A percentile compares a stretch with the other conserved stretches of the same genome.
Evolutionary conservation across 2,888 invertebrate genomes (phyloP).

Genomic region (Noctua pronuba): DNA sequence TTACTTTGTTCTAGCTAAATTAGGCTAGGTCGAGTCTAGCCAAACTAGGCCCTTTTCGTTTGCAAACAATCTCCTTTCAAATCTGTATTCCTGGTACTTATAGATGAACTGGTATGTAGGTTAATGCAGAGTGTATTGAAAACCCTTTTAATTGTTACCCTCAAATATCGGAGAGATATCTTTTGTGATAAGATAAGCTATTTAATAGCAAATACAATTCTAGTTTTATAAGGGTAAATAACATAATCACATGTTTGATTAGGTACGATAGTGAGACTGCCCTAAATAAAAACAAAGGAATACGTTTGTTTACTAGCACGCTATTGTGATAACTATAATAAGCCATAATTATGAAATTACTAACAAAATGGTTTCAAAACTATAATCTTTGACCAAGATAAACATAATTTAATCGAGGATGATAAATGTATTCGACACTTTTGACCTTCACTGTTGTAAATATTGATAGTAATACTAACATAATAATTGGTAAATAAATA

Average conservation of each 20-base stretch:
- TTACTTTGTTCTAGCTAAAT: constrained; percentile 12
- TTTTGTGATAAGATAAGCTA: not conserved
- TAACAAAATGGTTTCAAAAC: not conserved
- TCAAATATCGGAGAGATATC: not conserved
- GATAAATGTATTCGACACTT: not conserved
- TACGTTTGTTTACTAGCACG: not conserved
- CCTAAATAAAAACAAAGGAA: not conserved
- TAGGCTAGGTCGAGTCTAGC: constrained; percentile 2
- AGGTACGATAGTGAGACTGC: not conserved
- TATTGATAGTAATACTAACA: constrained; percentile 7
- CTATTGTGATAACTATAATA: not conserved
- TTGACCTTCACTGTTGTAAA: constrained; percentile 5
- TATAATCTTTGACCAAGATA: constrained; percentile 13
- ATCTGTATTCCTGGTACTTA: constrained; percentile 69
- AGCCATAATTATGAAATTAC: not conserved
- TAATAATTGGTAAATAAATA: not conserved
- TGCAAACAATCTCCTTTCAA: constrained; percentile 71
- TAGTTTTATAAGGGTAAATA: not conserved
- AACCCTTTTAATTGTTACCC: not conserved
- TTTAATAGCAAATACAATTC: not conserved
- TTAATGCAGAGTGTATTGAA: not conserved
- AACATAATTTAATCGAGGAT: not conserved
- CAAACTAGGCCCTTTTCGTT: constrained; percentile 31
- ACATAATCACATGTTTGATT: not conserved
- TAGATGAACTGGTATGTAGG: constrained; percentile 12